Evolutionary conservation across 2,888 invertebrate genomes (phyloP), one percentile per base, ranked within the genome.

Genomic region (Desoria tigrina): DNA sequence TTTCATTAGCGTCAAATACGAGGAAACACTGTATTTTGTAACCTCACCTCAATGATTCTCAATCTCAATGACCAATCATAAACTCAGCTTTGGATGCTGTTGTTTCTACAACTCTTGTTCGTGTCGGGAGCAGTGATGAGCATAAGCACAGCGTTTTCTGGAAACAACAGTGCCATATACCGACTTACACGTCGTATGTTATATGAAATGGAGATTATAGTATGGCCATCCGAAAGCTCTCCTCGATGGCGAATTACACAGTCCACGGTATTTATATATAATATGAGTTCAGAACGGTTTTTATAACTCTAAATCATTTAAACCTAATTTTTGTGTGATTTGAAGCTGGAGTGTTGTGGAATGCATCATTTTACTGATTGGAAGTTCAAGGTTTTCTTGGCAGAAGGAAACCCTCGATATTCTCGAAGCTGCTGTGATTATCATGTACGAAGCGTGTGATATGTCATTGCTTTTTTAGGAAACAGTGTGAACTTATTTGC

Each of bases 361-460:
- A 42, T 66, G 6, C 39, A 49, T n/a, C 21, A 42, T 23, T 18
- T 37, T n/a, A 18, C 27, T 0, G 66, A 66, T 18, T 66, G 66
- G 66, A 32, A 42, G n/a, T 61, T 51, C 32, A 2, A 23, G 1
- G n/a, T 54, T 2, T 58, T 59, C 26, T 2, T 21, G 58, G 32
- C 11, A 6, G 21, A 39, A 37, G 49, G 37, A 1, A 59, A 66
- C 24, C 63, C 62, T 16, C 24, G 55, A 49, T 63, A 55, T 45
- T 63, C 62, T 14, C 42, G 24, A n/a, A 66, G 66, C 32, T 66
- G 66, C 27, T 66, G 66, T 49, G 28, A 66, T 53, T 32, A 58
- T 4, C n/a, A 39, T 4, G 45, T 45, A 45, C 4, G n/a, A 45
- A 45, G n/a, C n/a, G n/a, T n/a, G n/a, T n/a, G n/a, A n/a, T n/a